Base-by-base conservation (phyloP, 2,113 vertebrate genomes). In the Todiramphus saurophagus region DNA sequence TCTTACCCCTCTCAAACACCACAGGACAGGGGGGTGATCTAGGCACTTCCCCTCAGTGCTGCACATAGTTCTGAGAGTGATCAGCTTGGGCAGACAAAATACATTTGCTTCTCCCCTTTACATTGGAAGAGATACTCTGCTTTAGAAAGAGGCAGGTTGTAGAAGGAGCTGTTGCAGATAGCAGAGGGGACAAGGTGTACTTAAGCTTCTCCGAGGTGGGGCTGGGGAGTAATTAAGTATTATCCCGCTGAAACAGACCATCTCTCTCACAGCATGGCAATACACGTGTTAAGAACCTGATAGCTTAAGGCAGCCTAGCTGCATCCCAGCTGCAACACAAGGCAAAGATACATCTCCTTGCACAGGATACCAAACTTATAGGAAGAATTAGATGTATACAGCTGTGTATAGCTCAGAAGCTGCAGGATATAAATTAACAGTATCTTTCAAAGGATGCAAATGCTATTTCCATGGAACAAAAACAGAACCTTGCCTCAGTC, bases 21-120 rank as follows among this genome's bases (percentile, higher is more conserved):
- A 5, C 31, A 4, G 1, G 15, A 39, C 35, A 17, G 7, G 3
- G 16, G n/a, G 15, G 30, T 0, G 2, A 51, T 1, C 7, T 0
- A 33, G 13, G 25, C 58, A 37, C 28, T 10, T 20, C 8, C 35
- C 9, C 30, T 28, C 2, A 0, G 16, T 56, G 33, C 30, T 89
- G 31, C 50, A 44, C 83, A 10, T 1, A 51, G n/a, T 66, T 63
- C 21, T 50, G 25, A 8, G 46, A 62, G 23, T 0, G 5, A 53
- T 21, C 2, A 10, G 16, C 33, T 80, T 69, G 16, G 8, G 23
- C 33, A 39, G 48, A 51, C 50, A 33, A 51, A n/a, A 37, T 7
- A 5, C 31, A 27, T 12, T 39, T 62, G 35, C 59, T 63, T 75
- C 56, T 75, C 79, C 37, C 70, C 69, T 68, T 13, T 12, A 44